Evolutionary conservation across 1,140 invertebrate species (phyloP).

Genomic region (Tetramorium simillimum): DNA sequence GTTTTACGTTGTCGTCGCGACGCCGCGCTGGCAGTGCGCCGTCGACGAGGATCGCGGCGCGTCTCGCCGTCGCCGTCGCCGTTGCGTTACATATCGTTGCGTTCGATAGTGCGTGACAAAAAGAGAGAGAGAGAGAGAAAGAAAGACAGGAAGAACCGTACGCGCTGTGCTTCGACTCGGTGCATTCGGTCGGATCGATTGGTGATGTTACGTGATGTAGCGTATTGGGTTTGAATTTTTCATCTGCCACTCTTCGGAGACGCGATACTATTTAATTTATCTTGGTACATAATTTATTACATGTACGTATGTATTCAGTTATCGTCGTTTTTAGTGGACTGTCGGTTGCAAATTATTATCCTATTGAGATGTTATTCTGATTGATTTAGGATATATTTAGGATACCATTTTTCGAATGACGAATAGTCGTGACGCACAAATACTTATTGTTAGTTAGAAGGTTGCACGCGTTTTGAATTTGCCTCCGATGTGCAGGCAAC

Average conservation of each 20-base stretch:
- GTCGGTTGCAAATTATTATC: conserved; percentile 11
- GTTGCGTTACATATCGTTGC: background rate
- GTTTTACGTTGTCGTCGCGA: conserved; percentile 64
- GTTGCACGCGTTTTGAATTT: too few relatives aligned
- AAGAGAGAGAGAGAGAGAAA: background rate
- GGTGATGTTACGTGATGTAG: background rate
- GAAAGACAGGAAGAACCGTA: background rate
- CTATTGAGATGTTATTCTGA: background rate
- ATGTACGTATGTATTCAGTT: background rate
- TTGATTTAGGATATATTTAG: background rate
- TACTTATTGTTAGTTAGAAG: too few relatives aligned
- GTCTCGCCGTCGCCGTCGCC: conserved; percentile 41
- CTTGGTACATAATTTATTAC: background rate
- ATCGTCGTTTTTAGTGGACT: background rate
- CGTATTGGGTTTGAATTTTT: conserved; percentile 4
- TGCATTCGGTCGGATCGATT: conserved; percentile 4
- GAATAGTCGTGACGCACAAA: too few relatives aligned
- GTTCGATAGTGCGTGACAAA: conserved; percentile 43
- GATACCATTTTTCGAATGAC: too few relatives aligned
- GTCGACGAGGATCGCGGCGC: conserved; percentile 72
- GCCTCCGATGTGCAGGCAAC: too few relatives aligned
- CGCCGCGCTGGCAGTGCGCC: conserved; percentile 66
- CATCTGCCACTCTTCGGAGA: background rate
- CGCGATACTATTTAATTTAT: background rate
- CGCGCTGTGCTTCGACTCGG: background rate